Evolutionary conservation across 2,113 vertebrate genomes (phyloP), one percentile per base, ranked within the genome.

Genomic region (Crotalus horridus): DNA sequence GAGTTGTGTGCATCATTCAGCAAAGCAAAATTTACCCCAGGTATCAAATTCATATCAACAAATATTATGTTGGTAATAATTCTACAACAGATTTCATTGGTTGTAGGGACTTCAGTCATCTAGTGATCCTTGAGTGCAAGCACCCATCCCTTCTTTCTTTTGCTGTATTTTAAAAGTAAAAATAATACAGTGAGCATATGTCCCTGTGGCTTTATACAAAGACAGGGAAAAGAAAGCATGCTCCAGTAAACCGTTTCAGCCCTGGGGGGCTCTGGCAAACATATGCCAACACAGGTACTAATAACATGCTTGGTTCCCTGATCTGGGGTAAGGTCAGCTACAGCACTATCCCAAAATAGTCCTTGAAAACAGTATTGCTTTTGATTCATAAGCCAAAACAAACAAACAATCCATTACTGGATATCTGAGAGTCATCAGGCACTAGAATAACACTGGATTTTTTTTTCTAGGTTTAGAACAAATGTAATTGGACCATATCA

Each of bases 1-100:
- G n/a, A 89, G 2, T 9, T 24, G 43, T 59, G 24, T 46, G 48
- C 23, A 64, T 89, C 54, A 89, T 55, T 86, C n/a, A 87, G 51
- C 74, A 64, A 39, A 39, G 56, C 56, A 90, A 29, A 54, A 54
- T 64, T 64, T 89, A 56, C 48, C 43, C 93, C 4, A 58, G 54
- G 86, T 23, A 85, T 91, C 21, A 74, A 92, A 89, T 74, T 89
- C 56, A 86, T 13, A 64, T 2, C 46, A 81, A 94, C 93, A 92
- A 91, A 58, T 48, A 51, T 43, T 17, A 58, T 92, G 74, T 88
- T 87, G 58, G 90, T 43, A 43, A 39, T 21, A 43, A 21, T 81
- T 81, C 33, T 39, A 39, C n/a, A 81, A 81, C 33, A 9, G 7
- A 81, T 43, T 81, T 81, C 33, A 43, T 81, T 43, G 33, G 7